These are phyloP conservation scores for Eupithecia abbreviata DNA, from an alignment of 2,888 invertebrate species.

Conservation along the genomic window DNA sequence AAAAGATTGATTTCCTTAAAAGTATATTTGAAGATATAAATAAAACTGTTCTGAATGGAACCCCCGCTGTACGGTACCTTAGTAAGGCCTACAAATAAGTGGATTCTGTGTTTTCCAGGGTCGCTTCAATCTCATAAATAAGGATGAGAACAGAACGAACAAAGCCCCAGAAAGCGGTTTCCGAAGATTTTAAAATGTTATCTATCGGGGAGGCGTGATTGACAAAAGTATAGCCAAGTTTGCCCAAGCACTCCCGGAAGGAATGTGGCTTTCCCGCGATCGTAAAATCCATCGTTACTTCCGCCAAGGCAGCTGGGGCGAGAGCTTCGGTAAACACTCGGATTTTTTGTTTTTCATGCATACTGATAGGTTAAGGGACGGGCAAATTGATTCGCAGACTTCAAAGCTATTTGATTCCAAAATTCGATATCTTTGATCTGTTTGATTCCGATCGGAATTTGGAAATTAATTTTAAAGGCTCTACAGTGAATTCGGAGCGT, in stretches of 20 bases:
- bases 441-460: constrained; percentile 26
- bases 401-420: constrained; percentile 35
- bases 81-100: constrained; percentile 10
- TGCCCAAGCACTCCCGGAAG: constrained; percentile 47
- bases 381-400: constrained; percentile 30
- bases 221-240: constrained; percentile 53
- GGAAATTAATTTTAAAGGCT: constrained; percentile 34
- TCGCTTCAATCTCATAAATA: constrained; percentile 65
- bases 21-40: not conserved
- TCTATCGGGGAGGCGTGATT: constrained; percentile 65
- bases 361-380: constrained; percentile 34
- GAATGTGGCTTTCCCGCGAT: constrained; percentile 56
- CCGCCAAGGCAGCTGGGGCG: constrained; percentile 50
- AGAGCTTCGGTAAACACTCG: constrained; percentile 42
- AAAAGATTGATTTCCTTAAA: not conserved
- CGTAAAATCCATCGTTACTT: constrained; percentile 62
- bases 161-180: constrained; percentile 51
- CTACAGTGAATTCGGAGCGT: constrained; percentile 18
- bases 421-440: constrained; percentile 35
- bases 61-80: not conserved
- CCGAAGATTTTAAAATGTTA: constrained; percentile 67
- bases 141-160: constrained; percentile 58
- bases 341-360: constrained; percentile 43
- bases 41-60: not conserved
- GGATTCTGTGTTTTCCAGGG: constrained; percentile 50